These are phyloP conservation scores for Macroramphosus scolopax DNA, from an alignment of 2,797 vertebrate genomes.

Conservation along the genomic window DNA sequence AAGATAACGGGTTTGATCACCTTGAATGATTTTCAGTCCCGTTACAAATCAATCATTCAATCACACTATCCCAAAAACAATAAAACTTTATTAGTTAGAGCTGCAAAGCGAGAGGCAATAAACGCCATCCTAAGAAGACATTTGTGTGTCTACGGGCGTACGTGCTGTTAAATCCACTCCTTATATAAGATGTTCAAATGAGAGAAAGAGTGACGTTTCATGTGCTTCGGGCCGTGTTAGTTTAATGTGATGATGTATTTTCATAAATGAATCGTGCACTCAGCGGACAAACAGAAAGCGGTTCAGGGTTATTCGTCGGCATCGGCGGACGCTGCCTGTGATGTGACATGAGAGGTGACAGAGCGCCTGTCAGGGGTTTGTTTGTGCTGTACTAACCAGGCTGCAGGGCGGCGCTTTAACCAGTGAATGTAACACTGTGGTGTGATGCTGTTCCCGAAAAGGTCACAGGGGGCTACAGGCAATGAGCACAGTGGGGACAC, in stretches of 20 bases:
- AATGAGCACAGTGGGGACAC: conserved; percentile 47
- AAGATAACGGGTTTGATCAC: too few species aligned
- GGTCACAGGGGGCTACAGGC: conserved; percentile 54
- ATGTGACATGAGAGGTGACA: conserved; percentile 44
- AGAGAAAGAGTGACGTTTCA: too few species aligned
- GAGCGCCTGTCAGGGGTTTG: conserved; percentile 42
- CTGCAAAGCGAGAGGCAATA: too few species aligned
- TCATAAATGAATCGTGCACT: conserved; percentile 32
- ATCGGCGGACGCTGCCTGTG: conserved; percentile 9
- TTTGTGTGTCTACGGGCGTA: too few species aligned
- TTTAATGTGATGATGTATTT: conserved; percentile 4
- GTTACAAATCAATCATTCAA: too few species aligned
- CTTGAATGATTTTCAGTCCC: too few species aligned
- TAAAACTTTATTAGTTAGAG: too few species aligned
- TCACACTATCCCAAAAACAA: too few species aligned
- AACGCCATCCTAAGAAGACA: too few species aligned
- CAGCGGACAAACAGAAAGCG: conserved; percentile 26
- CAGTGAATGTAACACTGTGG: conserved; percentile 17
- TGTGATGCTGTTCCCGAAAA: conserved; percentile 44
- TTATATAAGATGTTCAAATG: too few species aligned
- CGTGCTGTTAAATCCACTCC: too few species aligned
- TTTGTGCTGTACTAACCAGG: conserved; percentile 18
- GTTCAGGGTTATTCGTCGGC: conserved; percentile 19
- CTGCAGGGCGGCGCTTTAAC: conserved; percentile 37
- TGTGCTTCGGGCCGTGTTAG: too few species aligned